A percentile compares a stretch with the other conserved stretches of the same genome.
Conservation (phyloP, 2,888 invertebrate genomes). For the Torymus aiolomorphi region DNA sequence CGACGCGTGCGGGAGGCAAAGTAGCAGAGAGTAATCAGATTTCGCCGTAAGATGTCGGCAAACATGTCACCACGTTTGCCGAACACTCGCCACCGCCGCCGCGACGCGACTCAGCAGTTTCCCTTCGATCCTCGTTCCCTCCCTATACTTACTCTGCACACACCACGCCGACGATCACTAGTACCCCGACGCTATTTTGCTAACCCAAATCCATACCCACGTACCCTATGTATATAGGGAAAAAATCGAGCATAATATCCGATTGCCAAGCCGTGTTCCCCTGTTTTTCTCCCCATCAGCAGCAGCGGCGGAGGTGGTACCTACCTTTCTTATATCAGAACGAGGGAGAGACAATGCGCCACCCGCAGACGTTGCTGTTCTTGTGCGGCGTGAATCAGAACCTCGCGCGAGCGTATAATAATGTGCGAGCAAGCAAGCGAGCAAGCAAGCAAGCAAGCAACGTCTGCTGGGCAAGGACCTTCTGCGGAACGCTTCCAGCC, state of each 20-base stretch:
- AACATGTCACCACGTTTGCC: slow-evolving; percentile 62
- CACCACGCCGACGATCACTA: not conserved
- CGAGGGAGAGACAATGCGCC: too few species aligned
- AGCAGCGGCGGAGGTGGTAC: too few species aligned
- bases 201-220: not conserved
- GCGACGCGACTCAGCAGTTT: slow-evolving; percentile 2
- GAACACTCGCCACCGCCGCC: slow-evolving; percentile 58
- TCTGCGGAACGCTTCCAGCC: slow-evolving; percentile 3
- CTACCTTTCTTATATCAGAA: too few species aligned
- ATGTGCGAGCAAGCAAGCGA: not conserved
- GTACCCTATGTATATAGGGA: too few species aligned
- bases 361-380: slow-evolving; percentile 59
- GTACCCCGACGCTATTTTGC: not conserved
- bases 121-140: not conserved
- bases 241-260: too few species aligned
- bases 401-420: slow-evolving; percentile 25
- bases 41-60: slow-evolving; percentile 67
- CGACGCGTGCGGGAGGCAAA: not conserved
- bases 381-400: slow-evolving; percentile 62
- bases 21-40: slow-evolving; percentile 66
- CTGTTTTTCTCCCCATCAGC: too few species aligned
- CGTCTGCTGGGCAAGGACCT: too few species aligned
- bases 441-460: too few species aligned
- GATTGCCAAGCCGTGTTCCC: too few species aligned
- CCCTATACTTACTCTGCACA: not conserved